Evolutionary conservation across 2,797 vertebrate species (phyloP).

Genomic region (Serranus cabrilla): DNA sequence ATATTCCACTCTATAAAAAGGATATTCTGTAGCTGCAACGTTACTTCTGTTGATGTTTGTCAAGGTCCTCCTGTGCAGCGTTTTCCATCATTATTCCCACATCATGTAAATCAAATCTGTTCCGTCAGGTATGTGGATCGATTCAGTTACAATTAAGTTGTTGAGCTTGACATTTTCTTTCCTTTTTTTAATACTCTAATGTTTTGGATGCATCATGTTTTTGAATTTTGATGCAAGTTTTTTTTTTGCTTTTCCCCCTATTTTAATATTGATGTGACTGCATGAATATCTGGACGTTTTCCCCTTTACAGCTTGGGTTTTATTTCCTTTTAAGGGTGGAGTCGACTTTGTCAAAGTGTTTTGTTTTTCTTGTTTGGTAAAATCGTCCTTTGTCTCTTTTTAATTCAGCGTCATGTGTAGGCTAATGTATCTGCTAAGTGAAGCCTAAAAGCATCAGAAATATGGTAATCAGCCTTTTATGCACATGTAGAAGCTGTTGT

Average conservation of each 20-base stretch:
- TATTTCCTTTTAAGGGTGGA: slow-evolving; percentile 24
- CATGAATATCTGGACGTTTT: slow-evolving; percentile 62
- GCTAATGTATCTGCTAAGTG: slow-evolving; percentile 60
- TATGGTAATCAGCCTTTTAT: slow-evolving; percentile 69
- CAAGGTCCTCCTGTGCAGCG: slow-evolving; percentile 39
- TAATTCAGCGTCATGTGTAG: slow-evolving; percentile 49
- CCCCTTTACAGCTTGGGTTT: slow-evolving; percentile 24
- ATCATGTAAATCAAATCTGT: slow-evolving; percentile 18
- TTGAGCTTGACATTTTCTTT: slow-evolving; percentile 25
- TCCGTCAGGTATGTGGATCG: slow-evolving; percentile 17
- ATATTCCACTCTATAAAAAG: slow-evolving; percentile 22
- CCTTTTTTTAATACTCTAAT: slow-evolving; percentile 1
- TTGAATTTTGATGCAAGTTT: slow-evolving; percentile 25
- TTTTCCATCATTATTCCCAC: slow-evolving; percentile 27
- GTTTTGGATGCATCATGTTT: slow-evolving; percentile 43
- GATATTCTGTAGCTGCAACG: slow-evolving; percentile 36
- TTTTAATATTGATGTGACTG: slow-evolving; percentile 59
- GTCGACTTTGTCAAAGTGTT: slow-evolving; percentile 37
- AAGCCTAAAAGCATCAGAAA: slow-evolving; percentile 64
- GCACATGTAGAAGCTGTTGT: slow-evolving; percentile 75
- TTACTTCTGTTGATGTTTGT: slow-evolving; percentile 35
- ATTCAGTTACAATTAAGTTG: slow-evolving; percentile 32
- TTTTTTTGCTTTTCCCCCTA: background rate
- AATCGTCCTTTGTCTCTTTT: slow-evolving; percentile 57
- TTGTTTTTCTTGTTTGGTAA: slow-evolving; percentile 53